Percentiles rank a stretch among this genome's conserved stretches.
Evolutionary conservation across 2,113 vertebrate genomes (phyloP).

Genomic region (Macquaria australasica): DNA sequence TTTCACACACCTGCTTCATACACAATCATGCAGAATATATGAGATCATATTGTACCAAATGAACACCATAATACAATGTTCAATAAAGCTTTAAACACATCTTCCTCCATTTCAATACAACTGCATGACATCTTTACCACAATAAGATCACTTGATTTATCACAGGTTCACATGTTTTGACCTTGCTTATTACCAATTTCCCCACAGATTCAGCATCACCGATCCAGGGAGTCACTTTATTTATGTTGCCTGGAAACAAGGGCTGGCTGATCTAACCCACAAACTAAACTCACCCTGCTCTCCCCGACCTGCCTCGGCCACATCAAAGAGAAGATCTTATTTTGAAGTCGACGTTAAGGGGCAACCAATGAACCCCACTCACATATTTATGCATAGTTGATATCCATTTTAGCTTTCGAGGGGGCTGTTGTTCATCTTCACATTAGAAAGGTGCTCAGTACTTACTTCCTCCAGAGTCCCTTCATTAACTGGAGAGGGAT

Average conservation of each 20-base stretch:
- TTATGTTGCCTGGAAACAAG: slow-evolving; percentile 55
- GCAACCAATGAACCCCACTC: background rate
- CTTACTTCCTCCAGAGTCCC: slow-evolving; percentile 4
- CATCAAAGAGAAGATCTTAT: slow-evolving; percentile 31
- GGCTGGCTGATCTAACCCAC: background rate
- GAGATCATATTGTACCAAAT: background rate
- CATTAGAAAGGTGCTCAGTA: background rate
- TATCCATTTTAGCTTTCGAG: background rate
- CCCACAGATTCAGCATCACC: background rate
- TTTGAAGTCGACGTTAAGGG: slow-evolving; percentile 13
- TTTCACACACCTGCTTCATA: background rate
- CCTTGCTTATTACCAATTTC: background rate
- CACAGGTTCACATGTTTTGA: slow-evolving; percentile 19
- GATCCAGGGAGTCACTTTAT: background rate
- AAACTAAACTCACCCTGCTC: background rate
- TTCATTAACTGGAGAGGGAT: background rate
- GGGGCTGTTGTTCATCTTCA: slow-evolving; percentile 3
- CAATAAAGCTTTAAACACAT: slow-evolving; percentile 2
- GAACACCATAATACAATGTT: background rate
- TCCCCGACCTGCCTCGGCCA: background rate
- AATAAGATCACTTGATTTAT: slow-evolving; percentile 2
- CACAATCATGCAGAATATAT: background rate
- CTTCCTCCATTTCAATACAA: background rate
- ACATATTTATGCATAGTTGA: slow-evolving; percentile 7
- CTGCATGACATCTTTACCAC: background rate